Conservation (phyloP, 2,113 vertebrate genomes). For the Oryzias woworae region DNA sequence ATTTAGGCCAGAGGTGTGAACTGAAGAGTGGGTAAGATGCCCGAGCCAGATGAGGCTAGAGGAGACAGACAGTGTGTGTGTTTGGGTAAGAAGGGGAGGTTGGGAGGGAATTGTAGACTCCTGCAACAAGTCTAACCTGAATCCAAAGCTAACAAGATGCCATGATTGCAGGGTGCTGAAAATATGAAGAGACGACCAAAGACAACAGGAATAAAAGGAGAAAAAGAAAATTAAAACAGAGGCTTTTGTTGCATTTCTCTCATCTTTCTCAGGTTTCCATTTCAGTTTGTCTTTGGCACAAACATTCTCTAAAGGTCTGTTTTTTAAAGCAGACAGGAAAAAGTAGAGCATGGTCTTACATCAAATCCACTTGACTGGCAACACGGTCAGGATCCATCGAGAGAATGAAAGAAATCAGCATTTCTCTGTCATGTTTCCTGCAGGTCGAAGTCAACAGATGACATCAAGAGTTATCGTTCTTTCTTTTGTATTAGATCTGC, state of each 20-base stretch:
- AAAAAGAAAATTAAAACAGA: slow-evolving; percentile 68
- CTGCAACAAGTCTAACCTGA: slow-evolving; percentile 79
- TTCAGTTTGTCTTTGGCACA: background rate
- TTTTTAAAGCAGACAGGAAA: background rate
- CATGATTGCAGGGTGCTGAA: slow-evolving; percentile 79
- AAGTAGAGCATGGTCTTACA: background rate
- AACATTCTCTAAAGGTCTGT: background rate
- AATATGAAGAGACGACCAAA: slow-evolving; percentile 75
- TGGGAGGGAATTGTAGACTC: slow-evolving; percentile 47
- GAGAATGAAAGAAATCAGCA: background rate
- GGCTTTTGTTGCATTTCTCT: slow-evolving; percentile 59
- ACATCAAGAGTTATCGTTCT: slow-evolving; percentile 40
- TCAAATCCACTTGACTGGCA: background rate
- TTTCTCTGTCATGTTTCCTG: background rate
- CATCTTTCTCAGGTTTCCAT: slow-evolving; percentile 55
- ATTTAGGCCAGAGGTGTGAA: slow-evolving; percentile 49
- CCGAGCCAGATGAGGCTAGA: slow-evolving; percentile 24
- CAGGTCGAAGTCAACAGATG: slow-evolving; percentile 30
- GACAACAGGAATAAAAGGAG: slow-evolving; percentile 44
- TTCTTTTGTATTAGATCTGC: slow-evolving; percentile 13
- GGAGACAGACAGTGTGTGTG: slow-evolving; percentile 7
- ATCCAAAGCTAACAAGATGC: slow-evolving; percentile 76
- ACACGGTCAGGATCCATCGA: too few species aligned
- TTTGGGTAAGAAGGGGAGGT: slow-evolving; percentile 1
- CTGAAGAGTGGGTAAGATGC: slow-evolving; percentile 39